phyloP scores from a whole-genome alignment of 1,140 invertebrate genomes.

The Bombus difficillimus region DNA sequence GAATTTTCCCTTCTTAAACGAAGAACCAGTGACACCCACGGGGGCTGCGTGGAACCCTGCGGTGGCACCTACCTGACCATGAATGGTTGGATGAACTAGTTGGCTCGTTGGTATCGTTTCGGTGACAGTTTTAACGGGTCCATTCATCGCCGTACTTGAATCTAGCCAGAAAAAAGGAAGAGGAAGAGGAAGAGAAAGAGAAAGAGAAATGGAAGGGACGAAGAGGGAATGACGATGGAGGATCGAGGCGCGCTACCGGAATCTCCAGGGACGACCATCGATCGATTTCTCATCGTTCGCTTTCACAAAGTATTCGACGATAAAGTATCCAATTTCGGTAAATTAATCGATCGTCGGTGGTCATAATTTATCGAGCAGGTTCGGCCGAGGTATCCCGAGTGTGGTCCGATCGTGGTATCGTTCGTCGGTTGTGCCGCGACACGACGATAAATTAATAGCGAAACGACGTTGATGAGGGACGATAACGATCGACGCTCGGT shows the following conservation, averaged over 20 bases:
- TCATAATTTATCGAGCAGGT: constrained; percentile 64
- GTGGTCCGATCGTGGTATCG: constrained; percentile 59
- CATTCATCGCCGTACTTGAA: constrained; percentile 40
- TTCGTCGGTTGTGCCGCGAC: constrained; percentile 48
- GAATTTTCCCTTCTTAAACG: constrained; percentile 51
- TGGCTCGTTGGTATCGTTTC: constrained; percentile 40
- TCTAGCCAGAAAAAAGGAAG: background rate
- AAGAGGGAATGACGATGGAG: background rate
- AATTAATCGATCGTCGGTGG: constrained; percentile 63
- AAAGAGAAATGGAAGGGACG: no score
- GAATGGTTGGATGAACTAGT: constrained; percentile 57
- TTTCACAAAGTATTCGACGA: constrained; percentile 33
- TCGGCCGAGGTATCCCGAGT: constrained; percentile 54
- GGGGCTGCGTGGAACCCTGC: constrained; percentile 40
- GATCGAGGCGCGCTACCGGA: constrained; percentile 15
- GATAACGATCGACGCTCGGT: constrained; percentile 65
- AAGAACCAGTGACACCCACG: constrained; percentile 36
- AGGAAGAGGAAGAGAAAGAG: background rate
- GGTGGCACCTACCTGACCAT: constrained; percentile 52
- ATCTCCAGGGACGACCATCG: background rate
- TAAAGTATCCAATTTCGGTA: constrained; percentile 53
- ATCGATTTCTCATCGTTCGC: constrained; percentile 44
- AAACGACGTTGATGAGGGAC: constrained; percentile 69
- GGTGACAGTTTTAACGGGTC: constrained; percentile 46
- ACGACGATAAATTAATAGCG: constrained; percentile 67